phyloP scores from a whole-genome alignment of 2,888 invertebrate genomes.

The Nomada flava region DNA sequence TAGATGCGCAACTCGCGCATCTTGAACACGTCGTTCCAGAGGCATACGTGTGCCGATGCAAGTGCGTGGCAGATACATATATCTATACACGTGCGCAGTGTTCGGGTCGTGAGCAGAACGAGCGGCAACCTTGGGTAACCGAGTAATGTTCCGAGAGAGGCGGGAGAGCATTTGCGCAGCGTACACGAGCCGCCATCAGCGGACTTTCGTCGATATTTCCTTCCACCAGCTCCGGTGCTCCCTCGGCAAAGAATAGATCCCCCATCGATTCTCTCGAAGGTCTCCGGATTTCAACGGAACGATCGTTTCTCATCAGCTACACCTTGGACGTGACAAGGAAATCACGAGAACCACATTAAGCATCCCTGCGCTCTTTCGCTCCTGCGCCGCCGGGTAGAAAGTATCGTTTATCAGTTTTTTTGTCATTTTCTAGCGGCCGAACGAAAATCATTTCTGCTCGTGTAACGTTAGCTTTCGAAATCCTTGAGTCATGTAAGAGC shows the following conservation, averaged over 20 bases:
- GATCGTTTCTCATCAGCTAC: neutral
- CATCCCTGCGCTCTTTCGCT: neutral
- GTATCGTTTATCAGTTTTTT: constrained; percentile 50
- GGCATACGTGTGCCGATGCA: neutral
- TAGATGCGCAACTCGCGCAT: constrained; percentile 19
- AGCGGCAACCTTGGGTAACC: constrained; percentile 65
- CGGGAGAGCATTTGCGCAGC: constrained; percentile 67
- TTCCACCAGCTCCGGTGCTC: constrained; percentile 22
- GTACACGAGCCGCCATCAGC: constrained; percentile 1
- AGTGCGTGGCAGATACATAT: constrained; percentile 28
- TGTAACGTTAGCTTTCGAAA: constrained; percentile 42
- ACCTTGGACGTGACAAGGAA: neutral
- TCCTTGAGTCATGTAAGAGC: constrained; percentile 16
- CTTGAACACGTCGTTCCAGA: neutral
- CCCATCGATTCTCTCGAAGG: constrained; percentile 17
- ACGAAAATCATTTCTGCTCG: constrained; percentile 37
- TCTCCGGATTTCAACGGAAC: neutral
- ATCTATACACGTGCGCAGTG: constrained; percentile 45
- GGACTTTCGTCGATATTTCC: constrained; percentile 63
- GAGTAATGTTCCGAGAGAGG: constrained; percentile 69
- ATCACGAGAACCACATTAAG: neutral
- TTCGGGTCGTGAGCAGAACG: constrained; percentile 48
- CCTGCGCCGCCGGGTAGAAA: constrained; percentile 35
- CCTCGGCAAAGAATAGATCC: constrained; percentile 16
- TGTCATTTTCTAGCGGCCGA: neutral